Percentiles rank a stretch among this genome's conserved stretches.
Evolutionary conservation across 2,888 invertebrate species (phyloP).

Genomic region (Portevinia maculata): DNA sequence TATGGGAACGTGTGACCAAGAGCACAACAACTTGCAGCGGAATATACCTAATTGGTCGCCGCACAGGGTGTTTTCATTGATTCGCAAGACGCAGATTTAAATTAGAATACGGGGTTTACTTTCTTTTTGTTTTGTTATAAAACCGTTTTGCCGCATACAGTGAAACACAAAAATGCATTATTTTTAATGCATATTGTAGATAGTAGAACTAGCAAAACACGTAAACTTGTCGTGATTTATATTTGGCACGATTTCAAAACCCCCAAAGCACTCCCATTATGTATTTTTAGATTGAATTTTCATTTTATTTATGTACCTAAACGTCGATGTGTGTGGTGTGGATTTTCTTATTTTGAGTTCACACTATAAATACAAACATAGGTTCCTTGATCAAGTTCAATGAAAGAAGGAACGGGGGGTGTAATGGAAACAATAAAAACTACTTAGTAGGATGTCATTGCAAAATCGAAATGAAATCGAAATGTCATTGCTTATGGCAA

Average conservation of each 20-base stretch:
- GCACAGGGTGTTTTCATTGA: constrained; percentile 8
- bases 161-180: constrained; percentile 15
- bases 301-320: constrained; percentile 22
- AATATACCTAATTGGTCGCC: neutral
- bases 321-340: neutral
- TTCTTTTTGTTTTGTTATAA: constrained; percentile 3
- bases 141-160: neutral
- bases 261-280: constrained; percentile 23
- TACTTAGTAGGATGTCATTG: neutral
- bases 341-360: constrained; percentile 2
- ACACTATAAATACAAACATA: neutral
- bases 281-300: constrained; percentile 23
- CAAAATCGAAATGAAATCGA: constrained; percentile 8
- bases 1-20: neutral
- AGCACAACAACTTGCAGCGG: neutral
- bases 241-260: constrained; percentile 51
- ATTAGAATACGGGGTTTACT: constrained; percentile 5
- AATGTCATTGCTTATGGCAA: constrained; percentile 11
- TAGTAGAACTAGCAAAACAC: constrained; percentile 20
- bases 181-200: constrained; percentile 36
- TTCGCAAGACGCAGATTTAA: constrained; percentile 39
- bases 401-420: neutral
- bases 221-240: constrained; percentile 64
- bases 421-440: constrained; percentile 9
- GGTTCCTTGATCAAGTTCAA: constrained; percentile 27